phyloP scores from a whole-genome alignment of 2,888 invertebrate genomes.

The Lucinisca nassula region DNA sequence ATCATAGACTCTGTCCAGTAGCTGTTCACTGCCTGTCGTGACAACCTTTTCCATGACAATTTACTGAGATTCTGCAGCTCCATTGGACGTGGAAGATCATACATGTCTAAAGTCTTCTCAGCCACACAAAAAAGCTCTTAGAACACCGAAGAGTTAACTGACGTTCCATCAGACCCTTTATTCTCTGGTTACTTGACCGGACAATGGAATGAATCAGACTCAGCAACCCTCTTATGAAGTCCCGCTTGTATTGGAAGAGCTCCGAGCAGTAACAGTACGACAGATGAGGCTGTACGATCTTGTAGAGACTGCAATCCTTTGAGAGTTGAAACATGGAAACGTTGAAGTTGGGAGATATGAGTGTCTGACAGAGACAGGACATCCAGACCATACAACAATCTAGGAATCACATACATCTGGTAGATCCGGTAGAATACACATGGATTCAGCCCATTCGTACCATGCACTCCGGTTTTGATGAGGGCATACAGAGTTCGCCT shows the following conservation, averaged over 20 bases:
- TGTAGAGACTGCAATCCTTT: constrained; percentile 17
- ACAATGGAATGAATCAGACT: constrained; percentile 11
- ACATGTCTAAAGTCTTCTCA: no score
- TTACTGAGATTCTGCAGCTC: no score
- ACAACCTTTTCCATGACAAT: not conserved
- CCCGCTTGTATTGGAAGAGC: not conserved
- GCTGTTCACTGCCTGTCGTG: not conserved
- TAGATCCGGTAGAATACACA: constrained; percentile 22
- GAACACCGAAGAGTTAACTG: not conserved
- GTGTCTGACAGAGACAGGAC: not conserved
- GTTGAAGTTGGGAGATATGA: not conserved
- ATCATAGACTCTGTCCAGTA: not conserved
- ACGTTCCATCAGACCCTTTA: not conserved
- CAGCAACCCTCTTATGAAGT: constrained; percentile 17
- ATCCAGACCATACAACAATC: not conserved
- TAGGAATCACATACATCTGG: constrained; percentile 9
- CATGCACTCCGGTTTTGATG: constrained; percentile 16
- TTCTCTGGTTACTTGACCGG: not conserved
- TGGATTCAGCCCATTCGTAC: constrained; percentile 22
- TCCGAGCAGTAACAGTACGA: constrained; percentile 13
- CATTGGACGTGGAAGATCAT: no score
- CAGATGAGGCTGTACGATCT: constrained; percentile 4
- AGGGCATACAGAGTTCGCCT: constrained; percentile 24
- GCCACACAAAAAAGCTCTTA: not conserved
- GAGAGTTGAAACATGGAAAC: not conserved